These are phyloP conservation scores for Erithacus rubecula DNA, from an alignment of 2,797 vertebrate species.

Conservation along the genomic window DNA sequence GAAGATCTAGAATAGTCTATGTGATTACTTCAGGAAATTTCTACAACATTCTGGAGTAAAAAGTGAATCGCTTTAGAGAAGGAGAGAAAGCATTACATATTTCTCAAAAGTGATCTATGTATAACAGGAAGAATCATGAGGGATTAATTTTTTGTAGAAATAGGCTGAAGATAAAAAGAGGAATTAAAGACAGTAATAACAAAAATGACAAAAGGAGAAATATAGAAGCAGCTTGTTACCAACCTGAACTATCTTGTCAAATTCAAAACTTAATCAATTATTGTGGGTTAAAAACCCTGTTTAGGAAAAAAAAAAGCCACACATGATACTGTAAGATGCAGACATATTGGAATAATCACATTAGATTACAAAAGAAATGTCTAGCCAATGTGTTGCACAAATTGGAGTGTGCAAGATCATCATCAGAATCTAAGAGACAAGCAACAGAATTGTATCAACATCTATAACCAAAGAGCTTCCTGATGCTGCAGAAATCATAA, in stretches of 20 bases:
- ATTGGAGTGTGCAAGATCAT: not conserved
- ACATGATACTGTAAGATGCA: not conserved
- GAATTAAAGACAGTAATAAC: not conserved
- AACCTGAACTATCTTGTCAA: not conserved
- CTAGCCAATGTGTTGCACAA: not conserved
- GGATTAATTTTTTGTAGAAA: not conserved
- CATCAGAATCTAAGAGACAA: not conserved
- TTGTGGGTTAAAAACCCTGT: not conserved
- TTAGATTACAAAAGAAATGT: not conserved
- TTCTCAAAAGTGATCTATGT: not conserved
- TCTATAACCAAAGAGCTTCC: not conserved
- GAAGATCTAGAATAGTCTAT: not conserved
- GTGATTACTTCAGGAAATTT: not conserved
- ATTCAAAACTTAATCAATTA: not conserved
- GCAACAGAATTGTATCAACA: not conserved
- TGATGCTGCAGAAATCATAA: not conserved
- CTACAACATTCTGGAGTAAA: not conserved
- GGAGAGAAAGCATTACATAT: not conserved
- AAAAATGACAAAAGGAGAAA: not conserved
- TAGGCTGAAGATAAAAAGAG: not conserved
- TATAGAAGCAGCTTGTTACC: not conserved
- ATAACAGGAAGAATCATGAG: not conserved
- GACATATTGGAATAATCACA: not conserved
- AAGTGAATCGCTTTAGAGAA: not conserved
- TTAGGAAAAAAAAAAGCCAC: not conserved